Base-by-base conservation (phyloP, 30 jellyfish, hydroid and myxozoan species). In the Aurelia sp. region DNA sequence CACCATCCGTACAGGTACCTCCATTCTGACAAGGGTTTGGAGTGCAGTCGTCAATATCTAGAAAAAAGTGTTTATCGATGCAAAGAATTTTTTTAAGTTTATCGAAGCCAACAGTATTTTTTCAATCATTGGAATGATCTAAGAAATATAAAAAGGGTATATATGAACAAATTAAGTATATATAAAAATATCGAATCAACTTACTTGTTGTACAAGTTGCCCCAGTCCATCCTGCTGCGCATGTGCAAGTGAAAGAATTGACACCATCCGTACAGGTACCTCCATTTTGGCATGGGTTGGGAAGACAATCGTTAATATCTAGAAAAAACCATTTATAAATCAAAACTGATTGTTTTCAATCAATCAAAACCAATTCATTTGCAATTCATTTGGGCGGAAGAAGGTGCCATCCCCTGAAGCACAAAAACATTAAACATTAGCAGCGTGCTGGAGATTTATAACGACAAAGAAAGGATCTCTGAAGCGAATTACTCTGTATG, bases 281-380 rank as follows among this genome's bases (percentile, higher is more conserved):
- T 12, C 68, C 17, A 72, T 72, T 72, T 52, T 72, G 67, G 33
- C 83, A 72, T 3, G 83, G 83, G 67, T 53, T 72, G 21, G 69
- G 63, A 31, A 35, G n/a, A 38, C 50, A 38, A 38, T 38, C 50
- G 50, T 38, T 38, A 38, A 38, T 38, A 38, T 38, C 50, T 38
- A 38, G 50, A 38, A 38, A 38, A 38, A 38, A 7, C 8, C 12
- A 21, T 59, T 18, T 59, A 59, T 5, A 1, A 59, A 59, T 59
- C 27, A 21, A 18, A 59, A 17, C 21, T 0, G 8, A 12, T 17
- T 59, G 69, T 59, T 18, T 12, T 59, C 69, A 27, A 73, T 38
- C 15, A 7, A 16, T 30, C 18, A 11, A 0, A 50, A 50, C 40
- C 12, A 41, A 3, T 27, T n/a, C n/a, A n/a, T n/a, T n/a, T n/a